phyloP scores from a whole-genome alignment of 2,113 vertebrate genomes.

The Stercorarius parasiticus region DNA sequence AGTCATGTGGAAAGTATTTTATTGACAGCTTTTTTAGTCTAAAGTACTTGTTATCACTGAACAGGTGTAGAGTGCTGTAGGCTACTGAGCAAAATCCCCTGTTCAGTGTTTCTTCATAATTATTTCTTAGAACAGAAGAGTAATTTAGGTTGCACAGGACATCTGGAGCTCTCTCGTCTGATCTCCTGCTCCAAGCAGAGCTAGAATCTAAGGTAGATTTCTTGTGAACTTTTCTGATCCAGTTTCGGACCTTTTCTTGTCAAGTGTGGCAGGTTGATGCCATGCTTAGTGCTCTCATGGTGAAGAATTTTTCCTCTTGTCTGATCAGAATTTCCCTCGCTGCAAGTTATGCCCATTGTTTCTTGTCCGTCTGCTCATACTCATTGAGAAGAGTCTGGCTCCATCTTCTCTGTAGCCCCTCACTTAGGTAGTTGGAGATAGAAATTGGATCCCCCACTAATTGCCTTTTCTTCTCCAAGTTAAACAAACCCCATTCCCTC shows the following conservation, averaged over 20 bases:
- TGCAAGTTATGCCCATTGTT: neutral
- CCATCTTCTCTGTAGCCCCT: neutral
- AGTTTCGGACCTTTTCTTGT: neutral
- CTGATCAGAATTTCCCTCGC: neutral
- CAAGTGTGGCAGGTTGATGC: neutral
- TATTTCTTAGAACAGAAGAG: neutral
- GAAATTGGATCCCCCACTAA: neutral
- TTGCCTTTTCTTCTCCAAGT: neutral
- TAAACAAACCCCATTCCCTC: rapidly evolving
- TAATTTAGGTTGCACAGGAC: neutral
- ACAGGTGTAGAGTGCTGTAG: neutral
- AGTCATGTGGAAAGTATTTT: slow-evolving; percentile 16
- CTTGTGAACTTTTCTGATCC: neutral
- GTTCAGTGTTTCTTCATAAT: neutral
- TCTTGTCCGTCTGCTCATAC: neutral
- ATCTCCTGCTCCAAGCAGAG: neutral
- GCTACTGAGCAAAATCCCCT: neutral
- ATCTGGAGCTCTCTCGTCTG: neutral
- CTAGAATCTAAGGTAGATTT: neutral
- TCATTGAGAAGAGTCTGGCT: neutral
- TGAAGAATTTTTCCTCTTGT: neutral
- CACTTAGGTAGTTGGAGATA: neutral
- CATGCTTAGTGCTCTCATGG: neutral
- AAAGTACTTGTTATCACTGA: neutral
- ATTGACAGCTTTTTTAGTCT: slow-evolving; percentile 1